Evolutionary conservation across 1,140 invertebrate genomes (phyloP).

Genomic region (Drosophila fuyamai): DNA sequence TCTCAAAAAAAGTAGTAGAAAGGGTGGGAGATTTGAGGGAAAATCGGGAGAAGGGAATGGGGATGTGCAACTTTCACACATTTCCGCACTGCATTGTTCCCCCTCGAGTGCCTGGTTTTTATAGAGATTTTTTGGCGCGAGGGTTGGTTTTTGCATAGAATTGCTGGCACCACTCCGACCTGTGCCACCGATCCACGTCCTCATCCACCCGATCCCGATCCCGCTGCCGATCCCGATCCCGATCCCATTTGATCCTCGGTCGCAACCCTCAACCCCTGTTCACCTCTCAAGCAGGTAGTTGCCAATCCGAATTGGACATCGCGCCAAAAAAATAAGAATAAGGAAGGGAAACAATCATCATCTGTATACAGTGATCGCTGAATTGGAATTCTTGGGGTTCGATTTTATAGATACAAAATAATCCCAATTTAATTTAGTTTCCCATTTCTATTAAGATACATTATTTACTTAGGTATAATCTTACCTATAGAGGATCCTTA

Average conservation of each 20-base stretch:
- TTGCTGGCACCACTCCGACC: conserved; percentile 35
- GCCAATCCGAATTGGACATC: conserved; percentile 40
- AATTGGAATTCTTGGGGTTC: no score
- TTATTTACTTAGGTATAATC: no score
- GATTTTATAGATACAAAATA: no score
- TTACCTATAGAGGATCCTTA: no score
- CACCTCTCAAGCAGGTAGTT: conserved; percentile 46
- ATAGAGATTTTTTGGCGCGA: conserved; percentile 61
- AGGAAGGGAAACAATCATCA: conserved; percentile 18
- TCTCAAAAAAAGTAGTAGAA: background rate
- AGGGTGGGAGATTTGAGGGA: conserved; percentile 2
- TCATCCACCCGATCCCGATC: conserved; percentile 13
- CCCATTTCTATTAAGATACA: no score
- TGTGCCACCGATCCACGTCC: conserved; percentile 34
- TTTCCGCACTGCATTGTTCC: conserved; percentile 39
- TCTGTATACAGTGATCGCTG: background rate
- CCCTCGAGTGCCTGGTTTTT: conserved; percentile 14
- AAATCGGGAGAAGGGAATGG: background rate
- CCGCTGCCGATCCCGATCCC: background rate
- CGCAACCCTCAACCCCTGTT: conserved; percentile 51
- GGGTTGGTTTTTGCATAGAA: conserved; percentile 66
- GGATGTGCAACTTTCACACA: conserved; percentile 52
- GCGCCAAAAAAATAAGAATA: conserved; percentile 37
- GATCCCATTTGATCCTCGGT: conserved; percentile 10
- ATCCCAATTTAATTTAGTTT: no score